phyloP scores from a whole-genome alignment of 2,888 invertebrate species.

The Pammene aurita region DNA sequence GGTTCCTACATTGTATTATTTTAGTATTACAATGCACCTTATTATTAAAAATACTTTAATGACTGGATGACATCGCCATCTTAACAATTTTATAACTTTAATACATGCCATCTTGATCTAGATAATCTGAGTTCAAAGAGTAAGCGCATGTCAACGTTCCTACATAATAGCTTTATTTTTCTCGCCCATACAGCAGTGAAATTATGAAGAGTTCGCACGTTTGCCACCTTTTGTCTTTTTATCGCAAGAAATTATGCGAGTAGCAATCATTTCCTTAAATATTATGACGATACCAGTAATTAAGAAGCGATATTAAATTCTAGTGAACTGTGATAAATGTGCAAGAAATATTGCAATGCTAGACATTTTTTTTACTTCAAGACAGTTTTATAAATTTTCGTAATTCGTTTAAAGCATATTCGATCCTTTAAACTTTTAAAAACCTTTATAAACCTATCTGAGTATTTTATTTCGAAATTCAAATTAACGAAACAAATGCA shows the following conservation, averaged over 20 bases:
- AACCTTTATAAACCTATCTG: too few species aligned
- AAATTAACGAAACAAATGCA: too few species aligned
- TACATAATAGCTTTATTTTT: constrained; percentile 38
- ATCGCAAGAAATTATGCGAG: constrained; percentile 48
- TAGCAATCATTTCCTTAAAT: constrained; percentile 53
- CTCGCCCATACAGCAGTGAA: constrained; percentile 29
- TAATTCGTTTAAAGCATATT: too few species aligned
- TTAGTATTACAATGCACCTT: not conserved
- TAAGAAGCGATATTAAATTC: constrained; percentile 1
- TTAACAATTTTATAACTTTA: constrained; percentile 22
- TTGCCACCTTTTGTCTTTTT: constrained; percentile 50
- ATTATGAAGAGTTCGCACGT: constrained; percentile 50
- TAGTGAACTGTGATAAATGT: not conserved
- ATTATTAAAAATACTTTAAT: not conserved
- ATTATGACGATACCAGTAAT: constrained; percentile 45
- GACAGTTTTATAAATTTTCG: too few species aligned
- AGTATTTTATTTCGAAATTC: too few species aligned
- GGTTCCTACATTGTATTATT: too few species aligned
- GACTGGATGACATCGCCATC: constrained; percentile 1
- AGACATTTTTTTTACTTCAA: too few species aligned
- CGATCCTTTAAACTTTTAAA: too few species aligned
- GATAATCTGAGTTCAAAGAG: constrained; percentile 29
- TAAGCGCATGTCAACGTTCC: constrained; percentile 37
- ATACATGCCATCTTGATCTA: constrained; percentile 29
- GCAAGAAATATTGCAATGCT: too few species aligned